Evolutionary conservation across 2,797 vertebrate species (phyloP).

Genomic region (Gymnopithys bicolor): DNA sequence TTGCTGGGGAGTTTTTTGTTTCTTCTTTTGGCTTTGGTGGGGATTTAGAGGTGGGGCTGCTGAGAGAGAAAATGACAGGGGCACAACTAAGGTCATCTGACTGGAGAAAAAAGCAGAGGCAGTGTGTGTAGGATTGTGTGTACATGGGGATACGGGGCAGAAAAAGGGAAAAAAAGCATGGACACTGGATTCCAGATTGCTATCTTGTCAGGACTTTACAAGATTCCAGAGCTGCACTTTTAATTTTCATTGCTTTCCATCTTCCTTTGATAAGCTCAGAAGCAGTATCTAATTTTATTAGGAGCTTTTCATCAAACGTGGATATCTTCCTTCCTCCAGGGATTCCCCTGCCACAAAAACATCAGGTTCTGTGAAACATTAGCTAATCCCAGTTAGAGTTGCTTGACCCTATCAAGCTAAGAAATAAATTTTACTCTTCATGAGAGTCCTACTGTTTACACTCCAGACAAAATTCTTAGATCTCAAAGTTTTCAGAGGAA

Average conservation of each 20-base stretch:
- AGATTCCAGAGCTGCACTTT: conserved; percentile 64
- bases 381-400: conserved; percentile 73
- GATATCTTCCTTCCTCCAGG: conserved; percentile 72
- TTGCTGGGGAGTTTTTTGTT: not conserved
- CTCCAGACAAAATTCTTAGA: conserved; percentile 65
- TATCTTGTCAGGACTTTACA: conserved; percentile 65
- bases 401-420: conserved; percentile 71
- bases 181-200: conserved; percentile 43
- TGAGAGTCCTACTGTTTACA: conserved; percentile 70
- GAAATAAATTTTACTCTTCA: conserved; percentile 75
- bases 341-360: conserved; percentile 72
- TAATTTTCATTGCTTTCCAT: conserved; percentile 76
- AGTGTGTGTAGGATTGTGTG: not conserved
- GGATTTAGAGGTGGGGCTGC: not conserved
- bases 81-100: not conserved
- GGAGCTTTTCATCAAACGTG: conserved; percentile 73
- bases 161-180: conserved; percentile 50
- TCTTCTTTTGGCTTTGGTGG: not conserved
- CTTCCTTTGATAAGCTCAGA: conserved; percentile 72
- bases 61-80: not conserved
- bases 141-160: not conserved
- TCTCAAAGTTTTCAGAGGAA: conserved; percentile 69
- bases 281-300: conserved; percentile 79
- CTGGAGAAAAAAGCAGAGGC: not conserved
- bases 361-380: conserved; percentile 77